Conservation (phyloP, 2,888 invertebrate species). For the Monopis laevigella region DNA sequence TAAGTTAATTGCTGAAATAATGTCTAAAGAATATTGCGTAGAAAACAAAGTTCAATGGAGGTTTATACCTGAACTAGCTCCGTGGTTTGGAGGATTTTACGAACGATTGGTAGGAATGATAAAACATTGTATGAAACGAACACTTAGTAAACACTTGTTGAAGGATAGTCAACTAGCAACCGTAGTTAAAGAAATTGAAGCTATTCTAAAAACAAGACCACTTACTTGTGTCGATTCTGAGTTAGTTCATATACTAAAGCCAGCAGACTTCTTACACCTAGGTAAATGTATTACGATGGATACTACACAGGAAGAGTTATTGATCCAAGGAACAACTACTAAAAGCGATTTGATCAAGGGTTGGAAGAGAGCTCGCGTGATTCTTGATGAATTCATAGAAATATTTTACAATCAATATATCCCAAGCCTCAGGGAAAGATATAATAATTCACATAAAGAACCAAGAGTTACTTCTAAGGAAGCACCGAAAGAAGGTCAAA, state of each 20-base stretch:
- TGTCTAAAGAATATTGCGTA: conserved; percentile 14
- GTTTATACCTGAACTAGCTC: conserved; percentile 20
- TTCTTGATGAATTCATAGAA: neutral
- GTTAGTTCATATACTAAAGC: conserved; percentile 14
- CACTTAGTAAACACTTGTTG: conserved; percentile 16
- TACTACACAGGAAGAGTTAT: neutral
- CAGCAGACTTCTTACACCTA: conserved; percentile 15
- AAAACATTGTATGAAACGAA: conserved; percentile 16
- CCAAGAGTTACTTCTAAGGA: conserved; percentile 1
- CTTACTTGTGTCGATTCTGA: conserved; percentile 17
- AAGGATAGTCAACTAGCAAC: conserved; percentile 15
- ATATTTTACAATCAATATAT: conserved; percentile 13
- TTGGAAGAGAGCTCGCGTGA: neutral
- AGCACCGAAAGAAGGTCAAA: conserved; percentile 10
- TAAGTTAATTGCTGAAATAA: conserved; percentile 16
- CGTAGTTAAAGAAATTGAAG: conserved; percentile 17
- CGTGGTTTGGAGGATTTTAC: conserved; percentile 21
- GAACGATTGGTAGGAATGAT: conserved; percentile 17
- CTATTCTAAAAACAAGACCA: conserved; percentile 17
- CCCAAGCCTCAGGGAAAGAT: conserved; percentile 12
- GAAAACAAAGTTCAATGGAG: conserved; percentile 17
- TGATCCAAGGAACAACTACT: neutral
- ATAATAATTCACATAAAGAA: conserved; percentile 7
- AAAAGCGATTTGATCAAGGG: neutral
- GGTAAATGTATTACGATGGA: neutral